phyloP scores from a whole-genome alignment of 2,797 vertebrate genomes.

The Gobio occitaniae region DNA sequence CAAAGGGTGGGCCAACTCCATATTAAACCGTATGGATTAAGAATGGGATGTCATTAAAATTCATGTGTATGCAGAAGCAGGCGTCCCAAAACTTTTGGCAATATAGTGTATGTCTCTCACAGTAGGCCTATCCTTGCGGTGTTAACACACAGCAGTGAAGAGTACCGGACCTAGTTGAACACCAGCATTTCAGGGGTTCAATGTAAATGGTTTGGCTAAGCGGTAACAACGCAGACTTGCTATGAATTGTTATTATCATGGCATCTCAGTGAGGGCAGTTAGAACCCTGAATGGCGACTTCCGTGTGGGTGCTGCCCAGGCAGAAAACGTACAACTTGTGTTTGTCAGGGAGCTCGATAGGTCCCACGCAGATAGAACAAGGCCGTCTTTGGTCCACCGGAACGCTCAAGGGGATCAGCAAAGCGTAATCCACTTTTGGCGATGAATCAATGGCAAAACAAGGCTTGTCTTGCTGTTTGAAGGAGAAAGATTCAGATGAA shows the following conservation, averaged over 20 bases:
- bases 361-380: not conserved
- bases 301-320: not conserved
- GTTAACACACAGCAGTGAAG: not conserved
- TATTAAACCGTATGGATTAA: no score
- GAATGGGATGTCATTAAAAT: no score
- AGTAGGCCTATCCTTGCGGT: no score
- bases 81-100: no score
- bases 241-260: not conserved
- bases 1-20: no score
- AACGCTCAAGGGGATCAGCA: not conserved
- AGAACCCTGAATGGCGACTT: not conserved
- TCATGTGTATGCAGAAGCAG: no score
- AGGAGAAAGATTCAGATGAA: no score
- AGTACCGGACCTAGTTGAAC: not conserved
- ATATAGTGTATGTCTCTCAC: no score
- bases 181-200: not conserved
- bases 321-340: no score
- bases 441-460: no score
- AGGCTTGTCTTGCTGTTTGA: no score
- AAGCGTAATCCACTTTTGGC: not conserved
- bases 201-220: not conserved
- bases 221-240: not conserved
- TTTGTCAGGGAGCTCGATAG: not conserved
- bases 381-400: not conserved
- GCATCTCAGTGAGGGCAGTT: not conserved